Percentiles rank a stretch among this genome's conserved stretches.
phyloP scores from a whole-genome alignment of 2,113 vertebrate species.

The Oreocharis arfaki region DNA sequence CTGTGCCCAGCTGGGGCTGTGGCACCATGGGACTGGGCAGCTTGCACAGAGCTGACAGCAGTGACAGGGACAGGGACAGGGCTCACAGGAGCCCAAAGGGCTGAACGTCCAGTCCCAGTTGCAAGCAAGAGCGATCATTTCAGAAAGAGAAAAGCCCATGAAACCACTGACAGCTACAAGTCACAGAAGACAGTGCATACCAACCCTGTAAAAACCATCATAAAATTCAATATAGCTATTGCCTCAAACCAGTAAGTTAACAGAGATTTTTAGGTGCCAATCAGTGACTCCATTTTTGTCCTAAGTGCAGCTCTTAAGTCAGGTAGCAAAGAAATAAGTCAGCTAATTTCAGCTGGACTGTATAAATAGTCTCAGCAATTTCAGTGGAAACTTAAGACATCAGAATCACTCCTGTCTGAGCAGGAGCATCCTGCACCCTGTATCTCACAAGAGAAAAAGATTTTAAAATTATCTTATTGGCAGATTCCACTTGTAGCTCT shows the following conservation, averaged over 20 bases:
- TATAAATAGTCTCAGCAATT: neutral
- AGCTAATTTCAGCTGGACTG: neutral
- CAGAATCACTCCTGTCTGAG: neutral
- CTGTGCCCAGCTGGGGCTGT: neutral
- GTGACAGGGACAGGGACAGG: neutral
- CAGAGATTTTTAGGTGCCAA: neutral
- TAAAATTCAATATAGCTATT: neutral
- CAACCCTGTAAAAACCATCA: neutral
- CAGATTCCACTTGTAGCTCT: neutral
- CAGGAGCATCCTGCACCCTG: neutral
- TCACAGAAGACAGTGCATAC: neutral
- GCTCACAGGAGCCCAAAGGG: neutral
- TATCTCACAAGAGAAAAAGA: neutral
- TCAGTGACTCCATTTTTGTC: neutral
- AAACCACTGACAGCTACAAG: neutral
- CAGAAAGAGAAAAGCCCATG: neutral
- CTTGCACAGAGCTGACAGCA: neutral
- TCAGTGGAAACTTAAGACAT: neutral
- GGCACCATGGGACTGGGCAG: neutral
- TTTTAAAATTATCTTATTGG: neutral
- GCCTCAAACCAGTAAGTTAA: neutral
- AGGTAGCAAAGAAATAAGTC: neutral
- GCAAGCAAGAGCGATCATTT: neutral
- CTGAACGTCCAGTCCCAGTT: neutral
- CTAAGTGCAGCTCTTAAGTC: neutral